Conservation (phyloP, 2,113 vertebrate species). For the Blennius ocellaris region DNA sequence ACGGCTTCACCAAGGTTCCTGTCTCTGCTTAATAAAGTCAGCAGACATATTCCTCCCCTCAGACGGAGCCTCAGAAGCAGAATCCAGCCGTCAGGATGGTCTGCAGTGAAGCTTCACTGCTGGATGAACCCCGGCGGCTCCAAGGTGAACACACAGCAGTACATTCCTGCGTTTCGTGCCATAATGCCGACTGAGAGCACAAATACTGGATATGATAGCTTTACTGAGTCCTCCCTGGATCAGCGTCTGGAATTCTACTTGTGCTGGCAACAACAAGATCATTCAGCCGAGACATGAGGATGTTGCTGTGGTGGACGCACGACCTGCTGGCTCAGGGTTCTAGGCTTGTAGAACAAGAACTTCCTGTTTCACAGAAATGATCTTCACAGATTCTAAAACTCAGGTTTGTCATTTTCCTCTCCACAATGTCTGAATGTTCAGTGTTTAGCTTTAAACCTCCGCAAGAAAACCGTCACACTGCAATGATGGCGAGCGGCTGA, state of each 20-base stretch:
- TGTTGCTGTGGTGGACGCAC: constrained; percentile 55
- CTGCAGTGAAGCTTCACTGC: constrained; percentile 55
- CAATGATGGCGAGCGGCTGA: too few relatives aligned
- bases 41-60: constrained; percentile 52
- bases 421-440: too few relatives aligned
- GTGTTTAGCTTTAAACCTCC: too few relatives aligned
- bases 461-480: too few relatives aligned
- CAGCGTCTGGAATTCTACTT: constrained; percentile 58
- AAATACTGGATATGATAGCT: constrained; percentile 59
- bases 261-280: constrained; percentile 64
- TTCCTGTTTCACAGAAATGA: too few relatives aligned
- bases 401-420: too few relatives aligned
- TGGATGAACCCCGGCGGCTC: constrained; percentile 53
- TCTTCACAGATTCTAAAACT: too few relatives aligned
- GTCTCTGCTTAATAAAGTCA: constrained; percentile 54
- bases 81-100: constrained; percentile 42
- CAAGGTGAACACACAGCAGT: constrained; percentile 65
- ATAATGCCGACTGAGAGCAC: constrained; percentile 63
- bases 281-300: constrained; percentile 64
- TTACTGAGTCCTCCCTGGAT: constrained; percentile 66
- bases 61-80: constrained; percentile 21
- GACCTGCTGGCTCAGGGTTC: constrained; percentile 29
- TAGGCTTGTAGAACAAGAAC: constrained; percentile 15
- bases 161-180: constrained; percentile 61
- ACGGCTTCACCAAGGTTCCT: constrained; percentile 26